A percentile compares a stretch with the other conserved stretches of the same genome.
Evolutionary conservation across 2,113 vertebrate genomes (phyloP).

Genomic region (Microcebus murinus): DNA sequence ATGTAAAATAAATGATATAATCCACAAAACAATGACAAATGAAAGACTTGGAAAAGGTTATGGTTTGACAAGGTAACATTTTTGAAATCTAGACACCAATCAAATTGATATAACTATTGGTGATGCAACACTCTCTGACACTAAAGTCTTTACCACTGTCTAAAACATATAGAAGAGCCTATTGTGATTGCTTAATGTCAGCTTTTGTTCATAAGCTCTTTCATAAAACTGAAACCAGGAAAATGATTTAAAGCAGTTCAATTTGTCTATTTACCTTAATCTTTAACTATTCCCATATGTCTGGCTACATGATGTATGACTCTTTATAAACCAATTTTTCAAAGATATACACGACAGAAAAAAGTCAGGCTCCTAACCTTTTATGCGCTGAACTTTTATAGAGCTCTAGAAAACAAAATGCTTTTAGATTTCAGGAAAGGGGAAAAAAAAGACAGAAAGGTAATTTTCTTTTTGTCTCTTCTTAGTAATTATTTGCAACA

Average conservation of each 20-base stretch:
- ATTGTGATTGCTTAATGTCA: conserved; percentile 89
- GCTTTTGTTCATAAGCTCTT: conserved; percentile 89
- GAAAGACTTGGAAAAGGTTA: conserved; percentile 92
- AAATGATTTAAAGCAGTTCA: conserved; percentile 92
- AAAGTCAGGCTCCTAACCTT: conserved; percentile 88
- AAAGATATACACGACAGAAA: conserved; percentile 88
- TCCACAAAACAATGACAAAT: conserved; percentile 93
- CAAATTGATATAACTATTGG: conserved; percentile 88
- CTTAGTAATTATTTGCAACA: conserved; percentile 76
- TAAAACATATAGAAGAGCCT: conserved; percentile 88
- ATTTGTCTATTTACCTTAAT: conserved; percentile 93
- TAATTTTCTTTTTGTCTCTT: conserved; percentile 79
- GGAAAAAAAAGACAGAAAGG: conserved; percentile 43
- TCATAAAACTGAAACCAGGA: conserved; percentile 88
- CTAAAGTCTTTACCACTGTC: conserved; percentile 91
- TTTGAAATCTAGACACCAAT: conserved; percentile 90
- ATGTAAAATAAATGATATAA: conserved; percentile 86
- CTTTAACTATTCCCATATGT: conserved; percentile 91
- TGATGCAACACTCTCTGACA: conserved; percentile 91
- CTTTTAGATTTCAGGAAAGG: conserved; percentile 78
- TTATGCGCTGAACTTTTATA: conserved; percentile 87
- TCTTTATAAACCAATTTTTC: conserved; percentile 89
- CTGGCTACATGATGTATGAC: conserved; percentile 89
- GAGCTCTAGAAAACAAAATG: conserved; percentile 85
- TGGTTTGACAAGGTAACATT: conserved; percentile 90